These are phyloP conservation scores for Grus americana DNA, from an alignment of 2,113 vertebrate species.

Conservation along the genomic window DNA sequence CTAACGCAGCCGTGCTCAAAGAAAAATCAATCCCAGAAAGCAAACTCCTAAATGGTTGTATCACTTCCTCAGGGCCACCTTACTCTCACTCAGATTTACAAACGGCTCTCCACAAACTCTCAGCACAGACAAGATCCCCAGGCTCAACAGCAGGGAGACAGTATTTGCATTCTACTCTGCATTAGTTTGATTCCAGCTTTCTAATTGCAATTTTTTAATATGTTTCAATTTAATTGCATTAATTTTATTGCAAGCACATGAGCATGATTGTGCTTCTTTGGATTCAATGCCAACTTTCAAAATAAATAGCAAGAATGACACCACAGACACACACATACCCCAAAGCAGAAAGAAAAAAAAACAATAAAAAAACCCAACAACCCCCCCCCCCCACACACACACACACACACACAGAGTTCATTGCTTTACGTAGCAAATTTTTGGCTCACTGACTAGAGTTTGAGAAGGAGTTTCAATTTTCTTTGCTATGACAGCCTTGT, in stretches of 20 bases:
- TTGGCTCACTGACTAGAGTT: background rate
- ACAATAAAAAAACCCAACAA: too few species aligned
- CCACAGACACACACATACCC: too few species aligned
- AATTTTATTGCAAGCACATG: background rate
- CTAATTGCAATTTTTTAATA: background rate
- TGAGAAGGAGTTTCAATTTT: conserved; percentile 15
- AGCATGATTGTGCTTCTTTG: background rate
- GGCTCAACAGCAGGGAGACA: background rate
- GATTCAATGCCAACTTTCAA: background rate
- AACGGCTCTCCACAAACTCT: background rate
- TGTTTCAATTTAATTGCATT: background rate
- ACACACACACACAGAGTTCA: background rate
- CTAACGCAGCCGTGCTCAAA: background rate
- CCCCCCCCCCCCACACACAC: too few species aligned
- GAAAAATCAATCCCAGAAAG: background rate
- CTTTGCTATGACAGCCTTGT: conserved; percentile 5
- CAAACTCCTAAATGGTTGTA: background rate
- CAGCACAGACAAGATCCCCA: background rate
- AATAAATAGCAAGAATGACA: background rate
- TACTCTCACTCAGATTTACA: background rate
- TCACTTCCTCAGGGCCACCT: background rate
- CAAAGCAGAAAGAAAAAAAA: too few species aligned
- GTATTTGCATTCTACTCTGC: background rate
- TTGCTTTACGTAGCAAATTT: background rate
- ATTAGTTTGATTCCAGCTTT: background rate